A percentile compares a stretch with the other conserved stretches of the same genome.
Conservation (phyloP, 1,140 invertebrate genomes). For the Scaptomyza graminum region DNA sequence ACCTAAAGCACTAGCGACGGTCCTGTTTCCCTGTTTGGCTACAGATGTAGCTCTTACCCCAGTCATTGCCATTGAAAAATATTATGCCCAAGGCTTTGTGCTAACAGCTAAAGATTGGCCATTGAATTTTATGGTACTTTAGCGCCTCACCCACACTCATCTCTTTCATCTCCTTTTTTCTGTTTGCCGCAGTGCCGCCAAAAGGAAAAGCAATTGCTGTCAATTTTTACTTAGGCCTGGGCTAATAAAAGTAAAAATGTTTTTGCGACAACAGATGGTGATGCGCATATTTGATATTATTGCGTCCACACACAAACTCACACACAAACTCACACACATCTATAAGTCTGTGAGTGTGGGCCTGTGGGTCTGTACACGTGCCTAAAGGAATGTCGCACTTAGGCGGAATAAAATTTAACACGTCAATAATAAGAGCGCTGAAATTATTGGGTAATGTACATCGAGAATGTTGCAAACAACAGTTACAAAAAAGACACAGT, state of each 20-base stretch:
- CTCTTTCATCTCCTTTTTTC: not conserved
- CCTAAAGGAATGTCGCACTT: constrained; percentile 43
- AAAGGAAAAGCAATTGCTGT: constrained; percentile 70
- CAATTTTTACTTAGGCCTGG: constrained; percentile 71
- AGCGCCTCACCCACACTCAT: constrained; percentile 38
- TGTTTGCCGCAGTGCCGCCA: constrained; percentile 18
- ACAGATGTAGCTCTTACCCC: not conserved
- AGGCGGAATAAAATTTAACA: constrained; percentile 67
- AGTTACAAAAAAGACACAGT: not conserved
- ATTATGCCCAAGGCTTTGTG: constrained; percentile 65
- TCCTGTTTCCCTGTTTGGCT: constrained; percentile 30
- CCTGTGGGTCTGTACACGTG: constrained; percentile 9
- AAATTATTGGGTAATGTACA: constrained; percentile 26
- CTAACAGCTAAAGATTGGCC: constrained; percentile 76
- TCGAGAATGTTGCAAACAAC: constrained; percentile 7
- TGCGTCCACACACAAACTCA: constrained; percentile 15
- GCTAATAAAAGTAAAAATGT: constrained; percentile 63
- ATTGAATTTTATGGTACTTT: constrained; percentile 76
- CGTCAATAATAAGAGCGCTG: constrained; percentile 56
- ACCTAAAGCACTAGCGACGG: constrained; percentile 21
- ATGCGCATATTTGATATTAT: constrained; percentile 79
- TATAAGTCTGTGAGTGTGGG: not conserved
- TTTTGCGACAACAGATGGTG: constrained; percentile 68
- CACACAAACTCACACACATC: not conserved
- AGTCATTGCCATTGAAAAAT: constrained; percentile 37